Percentiles rank a stretch among this genome's conserved stretches.
Evolutionary conservation across 1,140 invertebrate species (phyloP).

Genomic region (Caenorhabditis remanei): DNA sequence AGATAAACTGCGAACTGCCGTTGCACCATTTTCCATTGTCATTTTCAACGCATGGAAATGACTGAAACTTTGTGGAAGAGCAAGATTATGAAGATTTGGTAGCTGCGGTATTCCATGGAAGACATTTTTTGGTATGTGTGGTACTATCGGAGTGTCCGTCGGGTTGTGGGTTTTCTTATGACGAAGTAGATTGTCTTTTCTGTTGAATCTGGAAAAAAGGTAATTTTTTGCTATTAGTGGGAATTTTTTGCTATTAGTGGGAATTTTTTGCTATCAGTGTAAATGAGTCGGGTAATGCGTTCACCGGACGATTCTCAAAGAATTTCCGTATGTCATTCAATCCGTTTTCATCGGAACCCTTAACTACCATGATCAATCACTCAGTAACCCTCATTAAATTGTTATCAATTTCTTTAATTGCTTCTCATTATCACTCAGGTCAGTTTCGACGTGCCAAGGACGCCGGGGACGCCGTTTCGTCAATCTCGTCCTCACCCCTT

Average conservation of each 20-base stretch:
- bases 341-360: no score
- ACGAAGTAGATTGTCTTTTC: conserved; percentile 61
- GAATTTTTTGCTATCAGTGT: not conserved
- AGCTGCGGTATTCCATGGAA: not conserved
- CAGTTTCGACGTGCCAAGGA: conserved; percentile 27
- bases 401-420: not conserved
- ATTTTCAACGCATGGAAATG: conserved; percentile 23
- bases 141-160: not conserved
- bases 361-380: no score
- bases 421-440: conserved; percentile 41
- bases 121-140: not conserved
- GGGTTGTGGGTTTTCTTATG: conserved; percentile 57
- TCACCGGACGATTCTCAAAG: no score
- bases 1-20: not conserved
- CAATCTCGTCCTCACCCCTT: not conserved
- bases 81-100: not conserved
- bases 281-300: no score
- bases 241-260: not conserved
- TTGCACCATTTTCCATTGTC: conserved; percentile 2
- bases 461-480: no score
- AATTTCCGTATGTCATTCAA: no score
- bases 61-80: not conserved
- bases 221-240: not conserved
- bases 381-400: no score
- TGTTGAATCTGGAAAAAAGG: conserved; percentile 58